A percentile compares a stretch with the other conserved stretches of the same genome.
Conservation (phyloP, 2,888 invertebrate genomes). For the Unio delphinus region DNA sequence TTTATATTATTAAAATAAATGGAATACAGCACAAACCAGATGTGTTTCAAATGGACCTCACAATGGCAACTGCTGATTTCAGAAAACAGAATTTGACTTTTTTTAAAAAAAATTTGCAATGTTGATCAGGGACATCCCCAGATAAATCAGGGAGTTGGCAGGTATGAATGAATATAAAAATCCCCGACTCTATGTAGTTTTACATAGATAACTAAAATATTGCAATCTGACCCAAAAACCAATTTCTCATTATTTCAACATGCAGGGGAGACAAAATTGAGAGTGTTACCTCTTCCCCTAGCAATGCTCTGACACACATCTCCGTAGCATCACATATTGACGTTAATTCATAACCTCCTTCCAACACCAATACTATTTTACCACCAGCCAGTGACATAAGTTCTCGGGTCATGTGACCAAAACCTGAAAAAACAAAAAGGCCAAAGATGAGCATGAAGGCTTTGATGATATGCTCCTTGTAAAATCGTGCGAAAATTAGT, state of each 20-base stretch:
- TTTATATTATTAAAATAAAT: too few species aligned
- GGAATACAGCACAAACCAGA: too few species aligned
- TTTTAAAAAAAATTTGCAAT: too few species aligned
- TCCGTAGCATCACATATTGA: slow-evolving; percentile 98
- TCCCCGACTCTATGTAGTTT: slow-evolving; percentile 50
- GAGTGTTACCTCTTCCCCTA: slow-evolving; percentile 79
- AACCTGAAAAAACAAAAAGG: slow-evolving; percentile 72
- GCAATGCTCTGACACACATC: slow-evolving; percentile 93
- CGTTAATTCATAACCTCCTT: slow-evolving; percentile 97
- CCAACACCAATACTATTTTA: slow-evolving; percentile 90
- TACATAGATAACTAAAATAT: too few species aligned
- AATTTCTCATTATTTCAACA: slow-evolving; percentile 39
- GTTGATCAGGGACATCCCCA: too few species aligned
- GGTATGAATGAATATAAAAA: background rate
- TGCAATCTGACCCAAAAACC: too few species aligned
- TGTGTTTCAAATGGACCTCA: too few species aligned
- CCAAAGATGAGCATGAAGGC: background rate
- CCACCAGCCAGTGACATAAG: slow-evolving; percentile 91
- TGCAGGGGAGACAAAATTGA: background rate
- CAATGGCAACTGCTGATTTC: too few species aligned
- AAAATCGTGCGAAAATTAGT: background rate
- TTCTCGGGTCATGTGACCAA: slow-evolving; percentile 96
- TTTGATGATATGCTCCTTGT: background rate
- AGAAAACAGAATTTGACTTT: too few species aligned
- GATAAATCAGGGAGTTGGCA: too few species aligned